phyloP scores from a whole-genome alignment of 2,888 invertebrate genomes.

The Machimus rusticus region DNA sequence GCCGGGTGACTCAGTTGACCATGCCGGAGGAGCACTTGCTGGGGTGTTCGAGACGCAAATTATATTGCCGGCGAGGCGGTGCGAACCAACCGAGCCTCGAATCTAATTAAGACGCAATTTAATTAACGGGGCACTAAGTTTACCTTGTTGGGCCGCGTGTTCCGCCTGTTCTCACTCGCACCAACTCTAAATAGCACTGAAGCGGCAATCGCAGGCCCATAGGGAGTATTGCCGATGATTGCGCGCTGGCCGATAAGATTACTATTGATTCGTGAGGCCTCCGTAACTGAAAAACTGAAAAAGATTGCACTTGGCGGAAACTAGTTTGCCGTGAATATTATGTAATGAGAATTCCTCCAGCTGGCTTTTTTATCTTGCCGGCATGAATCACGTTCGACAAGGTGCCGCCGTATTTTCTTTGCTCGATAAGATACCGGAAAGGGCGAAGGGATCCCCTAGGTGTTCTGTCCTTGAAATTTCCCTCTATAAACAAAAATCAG shows the following conservation, averaged over 20 bases:
- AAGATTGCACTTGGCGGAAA: background rate
- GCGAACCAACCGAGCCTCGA: background rate
- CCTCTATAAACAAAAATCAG: background rate
- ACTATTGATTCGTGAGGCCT: background rate
- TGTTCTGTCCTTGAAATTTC: background rate
- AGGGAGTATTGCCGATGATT: background rate
- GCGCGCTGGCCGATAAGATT: background rate
- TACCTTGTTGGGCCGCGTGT: background rate
- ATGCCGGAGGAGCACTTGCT: background rate
- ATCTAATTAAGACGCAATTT: background rate
- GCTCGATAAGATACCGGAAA: background rate
- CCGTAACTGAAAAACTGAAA: background rate
- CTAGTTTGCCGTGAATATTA: background rate
- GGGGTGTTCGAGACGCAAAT: background rate
- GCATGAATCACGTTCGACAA: background rate
- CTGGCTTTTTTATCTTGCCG: background rate
- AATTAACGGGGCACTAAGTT: background rate
- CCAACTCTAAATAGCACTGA: background rate
- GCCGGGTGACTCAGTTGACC: background rate
- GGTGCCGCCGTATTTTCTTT: background rate
- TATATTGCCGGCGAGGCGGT: background rate
- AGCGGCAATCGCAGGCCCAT: background rate
- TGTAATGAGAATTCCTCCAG: background rate
- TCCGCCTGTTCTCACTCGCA: background rate
- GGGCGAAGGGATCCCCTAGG: background rate